These are phyloP conservation scores for Phymatocera aterrima DNA, from an alignment of 2,888 invertebrate genomes.

Conservation along the genomic window DNA sequence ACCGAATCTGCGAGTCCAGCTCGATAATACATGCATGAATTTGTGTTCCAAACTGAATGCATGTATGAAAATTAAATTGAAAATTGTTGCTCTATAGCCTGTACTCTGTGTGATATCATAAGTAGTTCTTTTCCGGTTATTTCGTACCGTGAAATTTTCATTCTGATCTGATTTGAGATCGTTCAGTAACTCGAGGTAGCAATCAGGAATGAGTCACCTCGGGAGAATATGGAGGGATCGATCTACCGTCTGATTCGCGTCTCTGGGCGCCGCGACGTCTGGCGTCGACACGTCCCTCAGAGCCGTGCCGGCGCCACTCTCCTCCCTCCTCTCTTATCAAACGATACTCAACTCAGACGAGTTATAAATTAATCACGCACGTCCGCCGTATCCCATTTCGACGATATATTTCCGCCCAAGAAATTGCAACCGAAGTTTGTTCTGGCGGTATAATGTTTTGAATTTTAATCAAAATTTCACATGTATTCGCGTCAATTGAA, in stretches of 20 bases:
- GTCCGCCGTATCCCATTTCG: conserved; percentile 20
- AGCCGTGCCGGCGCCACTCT: conserved; percentile 48
- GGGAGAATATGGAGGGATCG: conserved; percentile 63
- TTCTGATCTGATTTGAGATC: background rate
- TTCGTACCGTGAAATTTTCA: background rate
- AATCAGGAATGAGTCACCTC: conserved; percentile 19
- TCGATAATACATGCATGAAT: too few relatives aligned
- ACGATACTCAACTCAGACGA: conserved; percentile 50
- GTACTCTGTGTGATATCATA: too few relatives aligned
- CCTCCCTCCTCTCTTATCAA: conserved; percentile 45
- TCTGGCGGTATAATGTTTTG: too few relatives aligned
- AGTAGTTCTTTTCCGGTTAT: background rate
- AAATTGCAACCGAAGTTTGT: background rate
- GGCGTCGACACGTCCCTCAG: conserved; percentile 61
- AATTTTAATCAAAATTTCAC: too few relatives aligned
- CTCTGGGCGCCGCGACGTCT: conserved; percentile 73
- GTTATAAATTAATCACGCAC: conserved; percentile 39
- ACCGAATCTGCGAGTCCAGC: too few relatives aligned
- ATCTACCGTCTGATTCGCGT: conserved; percentile 69
- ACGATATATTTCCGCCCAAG: background rate
- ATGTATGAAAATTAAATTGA: background rate
- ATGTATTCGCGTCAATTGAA: too few relatives aligned
- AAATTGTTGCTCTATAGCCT: background rate
- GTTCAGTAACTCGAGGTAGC: background rate
- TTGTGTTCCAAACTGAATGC: background rate